Percentiles rank a stretch among this genome's conserved stretches.
Evolutionary conservation across 2,888 invertebrate genomes (phyloP).

Genomic region (Agapostemon virescens): DNA sequence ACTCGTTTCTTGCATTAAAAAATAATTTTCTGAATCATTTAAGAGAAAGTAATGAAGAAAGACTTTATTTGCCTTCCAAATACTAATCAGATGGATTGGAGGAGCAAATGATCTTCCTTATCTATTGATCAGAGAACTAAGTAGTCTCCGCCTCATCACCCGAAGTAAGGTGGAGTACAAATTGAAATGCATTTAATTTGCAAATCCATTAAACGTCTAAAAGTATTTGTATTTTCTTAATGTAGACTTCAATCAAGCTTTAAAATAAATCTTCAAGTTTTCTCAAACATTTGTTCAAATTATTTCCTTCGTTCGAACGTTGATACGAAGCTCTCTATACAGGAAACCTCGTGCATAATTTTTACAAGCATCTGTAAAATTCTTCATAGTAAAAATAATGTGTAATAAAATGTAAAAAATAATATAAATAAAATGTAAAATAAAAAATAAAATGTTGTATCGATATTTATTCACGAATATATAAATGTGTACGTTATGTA

Average conservation of each 20-base stretch:
- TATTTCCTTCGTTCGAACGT: too few relatives aligned
- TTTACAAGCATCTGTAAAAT: too few relatives aligned
- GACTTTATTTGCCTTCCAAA: background rate
- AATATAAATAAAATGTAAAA: too few relatives aligned
- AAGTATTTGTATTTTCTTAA: background rate
- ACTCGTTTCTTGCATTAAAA: background rate
- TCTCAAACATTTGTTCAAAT: background rate
- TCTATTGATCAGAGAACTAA: conserved; percentile 31
- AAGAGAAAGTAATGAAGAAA: background rate
- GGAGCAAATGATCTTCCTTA: conserved; percentile 22
- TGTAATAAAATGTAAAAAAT: too few relatives aligned
- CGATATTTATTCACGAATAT: background rate
- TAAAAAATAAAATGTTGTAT: background rate
- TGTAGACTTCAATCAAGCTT: background rate
- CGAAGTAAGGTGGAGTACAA: background rate
- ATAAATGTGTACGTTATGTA: background rate
- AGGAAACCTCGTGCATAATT: too few relatives aligned
- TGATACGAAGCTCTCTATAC: too few relatives aligned
- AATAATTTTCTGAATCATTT: background rate
- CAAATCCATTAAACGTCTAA: background rate
- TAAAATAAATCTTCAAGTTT: background rate
- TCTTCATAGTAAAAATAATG: background rate
- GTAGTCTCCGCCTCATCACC: conserved; percentile 1
- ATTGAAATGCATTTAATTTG: conserved; percentile 10
- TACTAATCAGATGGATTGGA: conserved; percentile 32